phyloP scores from a whole-genome alignment of 1,140 invertebrate species.

The Akabosia matsudoensis region DNA sequence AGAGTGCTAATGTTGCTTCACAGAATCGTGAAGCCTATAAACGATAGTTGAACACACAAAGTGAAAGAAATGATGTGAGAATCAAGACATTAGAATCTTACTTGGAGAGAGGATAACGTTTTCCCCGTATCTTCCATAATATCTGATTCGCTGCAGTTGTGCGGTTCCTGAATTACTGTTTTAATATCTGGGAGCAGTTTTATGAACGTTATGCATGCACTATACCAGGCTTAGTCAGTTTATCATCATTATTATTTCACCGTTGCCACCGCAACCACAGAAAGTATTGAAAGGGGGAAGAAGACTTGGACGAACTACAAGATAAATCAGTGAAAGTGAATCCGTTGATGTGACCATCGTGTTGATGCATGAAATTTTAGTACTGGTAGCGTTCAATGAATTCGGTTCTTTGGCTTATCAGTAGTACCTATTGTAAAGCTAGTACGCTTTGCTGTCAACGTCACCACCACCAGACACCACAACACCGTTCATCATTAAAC shows the following conservation, averaged over 20 bases:
- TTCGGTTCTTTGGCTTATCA: constrained; percentile 17
- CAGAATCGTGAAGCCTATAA: no score
- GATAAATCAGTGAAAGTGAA: constrained; percentile 25
- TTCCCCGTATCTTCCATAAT: no score
- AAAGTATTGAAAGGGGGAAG: not conserved
- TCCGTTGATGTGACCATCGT: not conserved
- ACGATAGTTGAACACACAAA: no score
- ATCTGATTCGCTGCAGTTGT: constrained; percentile 1
- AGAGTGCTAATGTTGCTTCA: no score
- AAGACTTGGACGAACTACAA: not conserved
- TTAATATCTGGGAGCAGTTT: not conserved
- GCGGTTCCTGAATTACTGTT: not conserved
- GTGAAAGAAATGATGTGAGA: not conserved
- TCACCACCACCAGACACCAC: not conserved
- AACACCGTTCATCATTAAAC: not conserved
- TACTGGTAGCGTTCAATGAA: not conserved
- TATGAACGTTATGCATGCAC: not conserved
- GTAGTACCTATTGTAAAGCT: no score
- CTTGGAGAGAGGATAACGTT: not conserved
- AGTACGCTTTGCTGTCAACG: not conserved
- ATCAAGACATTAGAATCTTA: no score
- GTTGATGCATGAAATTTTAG: not conserved
- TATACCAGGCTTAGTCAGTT: not conserved
- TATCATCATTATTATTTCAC: no score
- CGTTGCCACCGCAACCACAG: not conserved